phyloP scores from a whole-genome alignment of 2,113 vertebrate genomes.

The Piaya cayana region DNA sequence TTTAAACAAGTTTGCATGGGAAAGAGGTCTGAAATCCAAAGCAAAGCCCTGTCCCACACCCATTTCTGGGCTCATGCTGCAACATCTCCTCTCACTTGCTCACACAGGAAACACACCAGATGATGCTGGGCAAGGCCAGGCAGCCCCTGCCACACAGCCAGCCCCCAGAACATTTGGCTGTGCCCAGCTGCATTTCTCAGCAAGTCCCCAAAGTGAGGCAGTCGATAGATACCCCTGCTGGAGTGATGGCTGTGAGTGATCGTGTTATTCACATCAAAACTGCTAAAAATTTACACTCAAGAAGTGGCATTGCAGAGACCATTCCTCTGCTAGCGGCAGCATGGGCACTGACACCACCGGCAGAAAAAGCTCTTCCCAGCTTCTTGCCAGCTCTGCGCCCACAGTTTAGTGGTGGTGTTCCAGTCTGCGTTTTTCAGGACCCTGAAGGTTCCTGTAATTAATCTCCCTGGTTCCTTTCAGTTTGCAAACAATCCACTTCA shows the following conservation, averaged over 20 bases:
- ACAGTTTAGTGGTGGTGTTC: fast-evolving
- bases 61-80: neutral
- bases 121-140: neutral
- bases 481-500: neutral
- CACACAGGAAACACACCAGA: fast-evolving
- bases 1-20: neutral
- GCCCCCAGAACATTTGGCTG: neutral
- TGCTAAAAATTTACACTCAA: neutral
- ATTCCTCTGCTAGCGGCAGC: neutral
- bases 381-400: neutral
- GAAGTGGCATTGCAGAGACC: neutral
- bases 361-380: neutral
- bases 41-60: neutral
- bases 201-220: neutral
- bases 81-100: neutral
- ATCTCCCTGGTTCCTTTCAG: neutral
- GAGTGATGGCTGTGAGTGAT: fast-evolving
- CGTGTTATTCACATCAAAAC: fast-evolving
- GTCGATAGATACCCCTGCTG: fast-evolving
- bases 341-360: fast-evolving
- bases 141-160: neutral
- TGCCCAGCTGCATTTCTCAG: neutral
- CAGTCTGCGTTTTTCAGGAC: neutral
- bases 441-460: neutral
- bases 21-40: neutral